These are phyloP conservation scores for Drosophila kikkawai DNA, from an alignment of 1,140 invertebrate genomes.

Conservation along the genomic window DNA sequence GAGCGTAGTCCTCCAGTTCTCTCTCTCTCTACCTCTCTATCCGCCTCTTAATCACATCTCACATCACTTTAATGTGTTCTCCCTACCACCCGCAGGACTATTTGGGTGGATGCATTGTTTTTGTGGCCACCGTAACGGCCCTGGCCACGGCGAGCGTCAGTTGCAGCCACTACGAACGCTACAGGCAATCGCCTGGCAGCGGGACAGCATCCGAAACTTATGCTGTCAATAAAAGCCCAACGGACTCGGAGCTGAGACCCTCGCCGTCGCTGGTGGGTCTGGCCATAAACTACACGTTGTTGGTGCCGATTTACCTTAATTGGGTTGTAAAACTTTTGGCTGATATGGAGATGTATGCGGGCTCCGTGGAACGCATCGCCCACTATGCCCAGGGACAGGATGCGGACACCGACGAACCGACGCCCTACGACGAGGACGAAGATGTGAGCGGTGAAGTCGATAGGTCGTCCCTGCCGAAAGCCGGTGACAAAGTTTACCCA, in stretches of 20 bases:
- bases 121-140: conserved; percentile 89
- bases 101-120: conserved; percentile 91
- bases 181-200: conserved; percentile 26
- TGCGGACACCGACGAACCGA: conserved; percentile 6
- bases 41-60: conserved; percentile 41
- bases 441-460: conserved; percentile 73
- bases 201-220: conserved; percentile 56
- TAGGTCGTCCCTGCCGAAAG: conserved; percentile 63
- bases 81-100: conserved; percentile 89
- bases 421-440: conserved; percentile 12
- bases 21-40: too few species aligned
- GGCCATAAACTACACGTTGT: conserved; percentile 92
- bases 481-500: conserved; percentile 76
- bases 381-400: conserved; percentile 85
- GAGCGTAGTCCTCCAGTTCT: neutral
- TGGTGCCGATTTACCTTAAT: conserved; percentile 92
- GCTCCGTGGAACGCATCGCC: conserved; percentile 90
- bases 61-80: conserved; percentile 41
- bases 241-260: conserved; percentile 81
- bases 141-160: conserved; percentile 86
- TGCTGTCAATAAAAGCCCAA: conserved; percentile 69
- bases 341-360: conserved; percentile 92
- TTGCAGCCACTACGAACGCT: conserved; percentile 57
- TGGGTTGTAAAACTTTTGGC: conserved; percentile 93
- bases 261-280: conserved; percentile 89